These are phyloP conservation scores for Chromis chromis DNA, from an alignment of 2,797 vertebrate species.

Conservation along the genomic window DNA sequence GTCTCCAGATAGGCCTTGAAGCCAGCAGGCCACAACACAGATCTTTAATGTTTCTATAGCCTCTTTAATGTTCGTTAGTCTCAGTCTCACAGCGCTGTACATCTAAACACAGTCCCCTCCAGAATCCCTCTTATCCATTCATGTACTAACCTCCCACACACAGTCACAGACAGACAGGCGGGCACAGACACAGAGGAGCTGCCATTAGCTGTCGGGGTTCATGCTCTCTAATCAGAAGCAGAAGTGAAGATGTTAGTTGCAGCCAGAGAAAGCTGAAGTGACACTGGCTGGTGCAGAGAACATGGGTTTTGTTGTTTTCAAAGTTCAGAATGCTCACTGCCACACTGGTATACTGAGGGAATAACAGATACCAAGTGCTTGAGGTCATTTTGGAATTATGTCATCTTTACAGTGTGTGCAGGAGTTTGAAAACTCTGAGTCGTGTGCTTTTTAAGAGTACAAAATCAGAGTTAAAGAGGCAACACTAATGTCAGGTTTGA, in stretches of 20 bases:
- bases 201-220: constrained; percentile 50
- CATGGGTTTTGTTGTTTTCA: constrained; percentile 11
- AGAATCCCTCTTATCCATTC: constrained; percentile 48
- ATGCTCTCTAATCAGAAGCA: constrained; percentile 74
- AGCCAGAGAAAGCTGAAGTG: constrained; percentile 26
- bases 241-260: constrained; percentile 49
- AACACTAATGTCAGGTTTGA: neutral
- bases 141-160: constrained; percentile 50
- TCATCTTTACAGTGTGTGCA: neutral
- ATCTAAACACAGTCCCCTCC: constrained; percentile 38
- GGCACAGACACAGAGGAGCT: constrained; percentile 50
- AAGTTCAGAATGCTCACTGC: neutral
- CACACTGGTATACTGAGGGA: neutral
- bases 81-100: constrained; percentile 8
- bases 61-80: constrained; percentile 44
- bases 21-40: constrained; percentile 60
- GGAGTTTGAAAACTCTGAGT: neutral
- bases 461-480: neutral
- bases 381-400: neutral
- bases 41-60: constrained; percentile 45
- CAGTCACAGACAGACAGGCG: constrained; percentile 57
- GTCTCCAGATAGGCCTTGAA: constrained; percentile 54
- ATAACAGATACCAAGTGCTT: neutral
- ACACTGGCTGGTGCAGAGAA: constrained; percentile 24
- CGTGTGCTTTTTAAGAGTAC: no score